phyloP scores from a whole-genome alignment of 2,113 vertebrate genomes.

The Turnix velox region DNA sequence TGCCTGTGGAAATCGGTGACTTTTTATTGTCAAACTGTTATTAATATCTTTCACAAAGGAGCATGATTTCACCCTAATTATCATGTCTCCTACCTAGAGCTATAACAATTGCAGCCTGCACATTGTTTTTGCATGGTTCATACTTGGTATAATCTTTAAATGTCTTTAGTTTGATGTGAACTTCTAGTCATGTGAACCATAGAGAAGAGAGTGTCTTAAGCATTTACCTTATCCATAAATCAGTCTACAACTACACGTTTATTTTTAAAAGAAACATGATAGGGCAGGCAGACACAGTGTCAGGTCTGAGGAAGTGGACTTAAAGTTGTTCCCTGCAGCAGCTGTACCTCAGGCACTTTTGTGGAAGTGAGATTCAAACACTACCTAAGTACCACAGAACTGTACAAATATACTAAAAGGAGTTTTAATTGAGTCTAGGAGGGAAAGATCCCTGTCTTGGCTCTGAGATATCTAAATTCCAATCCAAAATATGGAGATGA shows the following conservation, averaged over 20 bases:
- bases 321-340: neutral
- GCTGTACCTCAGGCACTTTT: neutral
- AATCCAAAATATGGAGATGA: neutral
- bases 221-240: neutral
- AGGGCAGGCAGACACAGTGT: neutral
- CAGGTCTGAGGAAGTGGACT: neutral
- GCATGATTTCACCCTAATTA: neutral
- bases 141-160: neutral
- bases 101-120: neutral
- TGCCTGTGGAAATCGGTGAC: neutral
- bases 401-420: neutral
- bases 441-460: neutral
- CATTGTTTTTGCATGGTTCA: neutral
- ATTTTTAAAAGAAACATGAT: neutral
- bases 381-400: neutral
- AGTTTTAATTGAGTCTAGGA: neutral
- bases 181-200: neutral
- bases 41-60: neutral
- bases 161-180: neutral
- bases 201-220: neutral
- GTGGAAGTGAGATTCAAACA: neutral
- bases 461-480: neutral
- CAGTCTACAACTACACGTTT: neutral
- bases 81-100: neutral
- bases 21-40: neutral